Evolutionary conservation across 2,113 vertebrate genomes (phyloP), one percentile per base, ranked within the genome.

Genomic region (Cromileptes altivelis): DNA sequence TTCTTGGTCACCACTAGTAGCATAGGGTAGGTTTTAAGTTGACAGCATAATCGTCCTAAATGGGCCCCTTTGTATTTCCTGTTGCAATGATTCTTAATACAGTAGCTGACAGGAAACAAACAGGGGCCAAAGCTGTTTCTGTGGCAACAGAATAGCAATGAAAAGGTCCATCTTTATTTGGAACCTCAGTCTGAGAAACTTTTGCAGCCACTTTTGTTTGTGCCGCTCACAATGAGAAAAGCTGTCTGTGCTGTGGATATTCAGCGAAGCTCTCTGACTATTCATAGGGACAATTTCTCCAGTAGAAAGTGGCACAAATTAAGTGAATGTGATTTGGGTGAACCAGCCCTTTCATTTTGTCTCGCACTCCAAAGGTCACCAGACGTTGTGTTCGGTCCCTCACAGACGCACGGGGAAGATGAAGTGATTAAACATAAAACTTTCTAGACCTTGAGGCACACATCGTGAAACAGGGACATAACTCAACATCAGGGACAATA

Each of bases 281-380:
- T 33, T 64, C n/a, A 50, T 0, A 1, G 18, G 4, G 13, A 6
- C 19, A n/a, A 1, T 40, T 49, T 63, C 8, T 45, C 23, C 0
- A 0, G 37, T 19, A 30, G 60, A 15, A 64, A 78, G 18, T 42
- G 1, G 2, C 68, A 37, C 25, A 42, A 65, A 69, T 49, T 18
- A 78, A 75, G 27, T 49, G 3, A 65, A 61, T 14, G 21, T 63
- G 58, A 87, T 76, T 80, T 68, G 37, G 52, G 47, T 58, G 25
- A 70, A 68, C 8, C 6, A 6, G 60, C 14, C 33, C 23, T 77
- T 83, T 62, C 12, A 65, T 81, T 80, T 75, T 37, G 57, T 77
- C 69, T 73, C 0, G 9, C 14, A 69, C 52, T 25, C 49, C 64
- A 90, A 86, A 89, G 80, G 87, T 88, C 84, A 88, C 68, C 84